A percentile compares a stretch with the other conserved stretches of the same genome.
phyloP scores from a whole-genome alignment of 2,888 invertebrate genomes.

The Allygus modestus region DNA sequence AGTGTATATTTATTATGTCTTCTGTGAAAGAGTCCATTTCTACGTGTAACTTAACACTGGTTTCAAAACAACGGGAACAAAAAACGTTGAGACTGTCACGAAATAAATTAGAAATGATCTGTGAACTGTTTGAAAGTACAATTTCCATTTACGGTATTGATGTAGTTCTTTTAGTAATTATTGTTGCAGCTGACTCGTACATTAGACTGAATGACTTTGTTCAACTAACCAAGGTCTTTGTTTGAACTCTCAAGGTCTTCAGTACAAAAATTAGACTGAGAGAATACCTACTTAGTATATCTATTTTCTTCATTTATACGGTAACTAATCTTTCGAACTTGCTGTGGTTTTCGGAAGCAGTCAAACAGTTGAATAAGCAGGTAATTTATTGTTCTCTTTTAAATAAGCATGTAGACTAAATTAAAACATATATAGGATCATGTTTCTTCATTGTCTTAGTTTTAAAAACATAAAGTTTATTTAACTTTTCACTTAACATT shows the following conservation, averaged over 20 bases:
- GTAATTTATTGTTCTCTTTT: not conserved
- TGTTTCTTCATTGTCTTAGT: too few species aligned
- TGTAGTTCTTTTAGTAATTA: not conserved
- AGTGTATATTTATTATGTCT: not conserved
- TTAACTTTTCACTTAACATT: too few species aligned
- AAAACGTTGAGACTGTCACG: not conserved
- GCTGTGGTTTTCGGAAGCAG: not conserved
- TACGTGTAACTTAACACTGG: not conserved
- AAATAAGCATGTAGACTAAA: not conserved
- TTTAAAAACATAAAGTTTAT: too few species aligned
- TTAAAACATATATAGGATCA: too few species aligned
- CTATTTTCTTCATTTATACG: not conserved
- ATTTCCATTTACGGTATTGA: not conserved
- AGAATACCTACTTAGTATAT: not conserved
- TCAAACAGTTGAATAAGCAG: not conserved
- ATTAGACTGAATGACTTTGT: constrained; percentile 15
- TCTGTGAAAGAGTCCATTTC: not conserved
- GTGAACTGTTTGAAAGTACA: not conserved
- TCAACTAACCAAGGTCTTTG: not conserved
- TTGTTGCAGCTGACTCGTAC: constrained; percentile 6
- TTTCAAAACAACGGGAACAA: not conserved
- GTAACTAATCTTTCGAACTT: not conserved
- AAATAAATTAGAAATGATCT: not conserved
- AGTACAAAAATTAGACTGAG: not conserved
- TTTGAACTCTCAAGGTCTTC: not conserved